Base-by-base conservation (phyloP, 2,113 vertebrate genomes). In the Sapajus apella region DNA sequence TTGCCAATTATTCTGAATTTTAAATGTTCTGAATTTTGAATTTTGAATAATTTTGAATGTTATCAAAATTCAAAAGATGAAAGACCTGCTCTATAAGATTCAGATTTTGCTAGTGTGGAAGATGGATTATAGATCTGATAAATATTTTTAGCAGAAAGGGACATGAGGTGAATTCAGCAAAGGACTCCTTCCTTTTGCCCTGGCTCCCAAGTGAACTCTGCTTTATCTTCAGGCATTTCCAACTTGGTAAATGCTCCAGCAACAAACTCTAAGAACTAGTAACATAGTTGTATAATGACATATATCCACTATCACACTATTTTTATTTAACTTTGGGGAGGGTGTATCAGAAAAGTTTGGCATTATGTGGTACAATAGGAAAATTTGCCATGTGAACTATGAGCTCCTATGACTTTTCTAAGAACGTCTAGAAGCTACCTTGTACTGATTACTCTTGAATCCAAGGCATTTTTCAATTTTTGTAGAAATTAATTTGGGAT, bases 81-180 rank as follows among this genome's bases (percentile, higher is more conserved):
- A 96, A 92, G 32, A 61, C 12, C 40, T 50, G 18, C 25, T 91
- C 56, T 76, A 2, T 64, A 40, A 90, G 61, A 66, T 85, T 83
- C 45, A 91, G 27, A 90, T 55, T 58, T 94, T 94, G 18, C 68
- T 43, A 77, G 77, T 72, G 10, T 50, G 76, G 14, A 79, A n/a
- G 64, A 77, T 0, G 47, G 66, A 90, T 89, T 61, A 91, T n/a
- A 86, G 40, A 85, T 94, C 45, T 61, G 40, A 76, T 45, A 17
- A 4, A 79, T 94, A 93, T 97, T 66, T 95, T 84, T 58, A 88
- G 88, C 94, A 94, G 86, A 55, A 91, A 96, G 89, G 20, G n/a
- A 88, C 75, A 73, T 0, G 0, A 23, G 40, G 8, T 76, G 25
- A n/a, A 12, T 64, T 73, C 0, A 81, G 58, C 72, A 94, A 52